These are phyloP conservation scores for Rhinolophus sinicus DNA, from an alignment of 2,113 vertebrate genomes.

Conservation along the genomic window DNA sequence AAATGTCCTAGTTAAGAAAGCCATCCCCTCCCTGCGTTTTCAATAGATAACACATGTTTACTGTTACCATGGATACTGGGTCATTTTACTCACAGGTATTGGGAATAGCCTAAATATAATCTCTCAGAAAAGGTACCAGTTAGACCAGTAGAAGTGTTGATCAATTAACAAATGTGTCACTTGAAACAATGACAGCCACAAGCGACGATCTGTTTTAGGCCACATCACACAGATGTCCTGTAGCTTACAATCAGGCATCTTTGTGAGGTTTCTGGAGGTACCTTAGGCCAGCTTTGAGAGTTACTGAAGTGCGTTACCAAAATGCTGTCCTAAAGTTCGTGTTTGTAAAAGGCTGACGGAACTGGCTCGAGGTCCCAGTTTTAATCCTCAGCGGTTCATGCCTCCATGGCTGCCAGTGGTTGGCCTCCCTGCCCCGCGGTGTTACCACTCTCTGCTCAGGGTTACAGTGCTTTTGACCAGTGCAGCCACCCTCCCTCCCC, in stretches of 20 bases:
- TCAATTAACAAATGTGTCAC: not conserved
- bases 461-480: not conserved
- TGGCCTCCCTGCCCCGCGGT: too few relatives aligned
- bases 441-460: not conserved
- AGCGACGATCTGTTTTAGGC: not conserved
- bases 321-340: too few relatives aligned
- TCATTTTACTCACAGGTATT: not conserved
- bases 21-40: too few relatives aligned
- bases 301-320: not conserved
- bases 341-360: not conserved
- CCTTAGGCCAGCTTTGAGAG: not conserved
- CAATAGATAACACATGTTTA: fast-evolving
- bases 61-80: not conserved
- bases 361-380: not conserved
- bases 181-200: not conserved
- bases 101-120: not conserved
- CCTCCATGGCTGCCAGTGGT: not conserved
- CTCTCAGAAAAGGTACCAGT: fast-evolving
- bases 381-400: too few relatives aligned
- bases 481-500: fast-evolving
- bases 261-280: not conserved
- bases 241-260: not conserved
- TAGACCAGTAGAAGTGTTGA: fast-evolving
- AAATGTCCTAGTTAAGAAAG: not conserved
- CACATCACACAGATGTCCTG: too few relatives aligned